Evolutionary conservation across 2,888 invertebrate genomes (phyloP).

Genomic region (Drosophila kuntzei): DNA sequence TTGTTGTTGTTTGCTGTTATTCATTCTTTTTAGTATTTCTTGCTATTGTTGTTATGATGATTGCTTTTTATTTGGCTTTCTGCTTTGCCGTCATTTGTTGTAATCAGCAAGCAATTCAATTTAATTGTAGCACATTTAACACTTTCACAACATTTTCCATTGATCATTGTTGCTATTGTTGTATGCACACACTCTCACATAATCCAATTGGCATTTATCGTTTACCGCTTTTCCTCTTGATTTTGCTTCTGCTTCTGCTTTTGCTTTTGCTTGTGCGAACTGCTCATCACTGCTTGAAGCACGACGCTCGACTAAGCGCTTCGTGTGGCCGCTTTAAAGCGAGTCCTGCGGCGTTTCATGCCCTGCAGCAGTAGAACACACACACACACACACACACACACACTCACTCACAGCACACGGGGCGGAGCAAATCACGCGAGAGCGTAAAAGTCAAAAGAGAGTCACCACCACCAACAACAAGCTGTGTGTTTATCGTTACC

Average conservation of each 20-base stretch:
- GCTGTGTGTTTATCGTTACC: slow-evolving; percentile 25
- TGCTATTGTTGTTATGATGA: slow-evolving; percentile 57
- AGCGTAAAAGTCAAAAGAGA: slow-evolving; percentile 34
- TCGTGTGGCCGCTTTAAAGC: slow-evolving; percentile 35
- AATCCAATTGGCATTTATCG: slow-evolving; percentile 56
- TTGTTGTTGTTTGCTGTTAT: slow-evolving; percentile 39
- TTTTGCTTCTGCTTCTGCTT: neutral
- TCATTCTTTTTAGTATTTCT: slow-evolving; percentile 26
- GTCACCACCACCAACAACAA: slow-evolving; percentile 20
- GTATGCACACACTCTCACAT: slow-evolving; percentile 30
- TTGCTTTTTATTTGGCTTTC: slow-evolving; percentile 42
- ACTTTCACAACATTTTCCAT: slow-evolving; percentile 69
- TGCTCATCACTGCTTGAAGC: slow-evolving; percentile 80
- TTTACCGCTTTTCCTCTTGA: slow-evolving; percentile 38
- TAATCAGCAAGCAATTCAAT: slow-evolving; percentile 75
- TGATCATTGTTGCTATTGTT: slow-evolving; percentile 43
- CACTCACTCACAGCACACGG: slow-evolving; percentile 36
- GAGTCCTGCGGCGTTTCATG: slow-evolving; percentile 83
- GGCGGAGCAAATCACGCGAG: slow-evolving; percentile 72
- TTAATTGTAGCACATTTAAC: slow-evolving; percentile 76
- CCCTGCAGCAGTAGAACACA: slow-evolving; percentile 76
- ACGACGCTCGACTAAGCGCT: slow-evolving; percentile 74
- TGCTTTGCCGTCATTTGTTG: slow-evolving; percentile 70
- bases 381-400: slow-evolving; percentile 12
- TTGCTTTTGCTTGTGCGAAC: slow-evolving; percentile 10